Base-by-base conservation (phyloP, 2,888 invertebrate genomes). In the Zaprionus lineosus region DNA sequence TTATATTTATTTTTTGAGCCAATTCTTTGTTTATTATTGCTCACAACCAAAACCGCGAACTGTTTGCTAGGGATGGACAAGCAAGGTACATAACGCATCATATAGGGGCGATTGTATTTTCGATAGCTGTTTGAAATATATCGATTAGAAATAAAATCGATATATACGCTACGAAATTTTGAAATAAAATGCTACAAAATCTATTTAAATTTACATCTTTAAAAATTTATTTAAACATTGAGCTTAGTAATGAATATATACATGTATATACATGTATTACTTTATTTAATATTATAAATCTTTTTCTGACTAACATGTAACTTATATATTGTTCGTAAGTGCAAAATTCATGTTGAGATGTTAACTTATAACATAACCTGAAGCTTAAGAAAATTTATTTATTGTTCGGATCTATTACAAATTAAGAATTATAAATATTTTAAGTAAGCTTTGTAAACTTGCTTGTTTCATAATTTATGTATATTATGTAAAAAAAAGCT, bases 21-120 rank as follows among this genome's bases (percentile, higher is more conserved):
- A 46, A 46, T 26, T 36, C 18, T 56, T n/a, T 60, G 56, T 15
- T 15, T 18, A 29, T 51, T 55, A 53, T 57, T 43, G 28, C 55
- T 68, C 69, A 74, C 74, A 69, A 74, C 69, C 68, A 62, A 71
- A 68, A 68, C 68, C 73, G 69, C 69, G 69, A 72, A 68, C 44
- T 65, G 43, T 16, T n/a, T 15, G 29, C 48, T 40, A 67, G 67
- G 72, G 67, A 28, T 72, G 41, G 11, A 7, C 1, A 14, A 33
- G 4, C 31, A 8, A 11, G 26, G 11, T 4, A 29, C 3, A 16
- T 24, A 12, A 29, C 12, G 0, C 29, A 14, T 2, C 43, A n/a
- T n/a, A n/a, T 14, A 71, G 43, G 51, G 57, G 0, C 37, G 33
- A 6, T n/a, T 26, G 1, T 33, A 8, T 0, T 9, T 18, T 9